phyloP scores from a whole-genome alignment of 1,140 invertebrate species.

The Asbolus verrucosus region DNA sequence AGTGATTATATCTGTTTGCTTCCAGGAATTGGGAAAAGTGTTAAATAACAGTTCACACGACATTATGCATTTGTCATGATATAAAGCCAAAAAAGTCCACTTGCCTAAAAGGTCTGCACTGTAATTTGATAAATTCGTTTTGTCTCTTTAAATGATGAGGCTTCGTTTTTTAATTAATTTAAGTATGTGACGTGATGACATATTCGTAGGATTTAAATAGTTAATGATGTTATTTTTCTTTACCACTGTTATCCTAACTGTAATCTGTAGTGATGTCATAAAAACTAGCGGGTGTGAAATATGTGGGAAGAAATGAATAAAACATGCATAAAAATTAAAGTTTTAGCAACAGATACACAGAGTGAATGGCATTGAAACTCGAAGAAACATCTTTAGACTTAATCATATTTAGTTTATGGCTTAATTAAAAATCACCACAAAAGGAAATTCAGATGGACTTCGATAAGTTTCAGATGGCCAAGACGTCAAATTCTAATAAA shows the following conservation, averaged over 20 bases:
- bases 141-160: constrained; percentile 1
- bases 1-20: too few species aligned
- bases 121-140: too few species aligned
- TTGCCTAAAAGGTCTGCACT: neutral
- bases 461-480: constrained; percentile 4
- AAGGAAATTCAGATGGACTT: constrained; percentile 5
- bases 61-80: too few species aligned
- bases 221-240: neutral
- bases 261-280: constrained; percentile 1
- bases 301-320: constrained; percentile 36
- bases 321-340: constrained; percentile 10
- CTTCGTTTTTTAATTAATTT: constrained; percentile 18
- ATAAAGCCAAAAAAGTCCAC: neutral
- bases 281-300: constrained; percentile 37
- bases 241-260: neutral
- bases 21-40: too few species aligned
- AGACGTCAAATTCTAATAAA: constrained; percentile 25
- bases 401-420: constrained; percentile 30
- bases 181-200: constrained; percentile 14
- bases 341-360: constrained; percentile 13
- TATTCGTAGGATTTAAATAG: neutral
- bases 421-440: constrained; percentile 28
- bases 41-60: too few species aligned
- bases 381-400: neutral
- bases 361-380: constrained; percentile 8